Percentiles rank a stretch among this genome's conserved stretches.
phyloP scores from a whole-genome alignment of 2,888 invertebrate species.

The Frankliniella fusca region DNA sequence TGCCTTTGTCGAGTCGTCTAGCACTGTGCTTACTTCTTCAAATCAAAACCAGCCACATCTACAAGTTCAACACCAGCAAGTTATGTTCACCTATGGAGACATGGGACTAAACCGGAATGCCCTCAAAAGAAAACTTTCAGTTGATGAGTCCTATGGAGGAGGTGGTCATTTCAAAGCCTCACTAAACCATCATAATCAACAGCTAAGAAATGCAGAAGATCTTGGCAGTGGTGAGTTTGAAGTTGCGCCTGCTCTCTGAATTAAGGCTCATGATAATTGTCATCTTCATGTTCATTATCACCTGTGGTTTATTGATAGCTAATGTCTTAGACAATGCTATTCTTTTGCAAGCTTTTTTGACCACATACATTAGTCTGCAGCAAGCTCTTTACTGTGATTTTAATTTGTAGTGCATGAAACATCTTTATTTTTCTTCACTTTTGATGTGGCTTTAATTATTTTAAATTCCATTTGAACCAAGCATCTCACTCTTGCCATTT shows the following conservation, averaged over 20 bases:
- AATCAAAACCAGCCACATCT: neutral
- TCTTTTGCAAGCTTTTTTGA: too few species aligned
- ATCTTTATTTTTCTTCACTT: too few species aligned
- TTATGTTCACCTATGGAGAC: constrained; percentile 8
- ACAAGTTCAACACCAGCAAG: neutral
- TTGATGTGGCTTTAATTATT: too few species aligned
- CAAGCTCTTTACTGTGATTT: too few species aligned
- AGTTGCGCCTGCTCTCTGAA: neutral
- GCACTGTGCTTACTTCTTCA: neutral
- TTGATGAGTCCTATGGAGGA: neutral
- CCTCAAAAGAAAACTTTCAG: neutral
- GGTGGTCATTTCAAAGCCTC: neutral
- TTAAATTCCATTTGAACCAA: too few species aligned
- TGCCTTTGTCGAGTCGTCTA: constrained; percentile 29
- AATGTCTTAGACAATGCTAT: too few species aligned
- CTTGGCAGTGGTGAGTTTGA: constrained; percentile 1
- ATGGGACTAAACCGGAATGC: neutral
- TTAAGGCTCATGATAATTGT: too few species aligned
- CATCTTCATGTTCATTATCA: too few species aligned
- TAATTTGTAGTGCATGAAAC: too few species aligned
- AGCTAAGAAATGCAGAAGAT: neutral
- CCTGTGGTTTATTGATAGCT: too few species aligned
- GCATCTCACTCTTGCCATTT: too few species aligned
- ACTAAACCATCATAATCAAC: neutral
- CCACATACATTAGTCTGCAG: too few species aligned